Base-by-base conservation (phyloP, 2,113 vertebrate genomes). In the Chrysemys picta region DNA sequence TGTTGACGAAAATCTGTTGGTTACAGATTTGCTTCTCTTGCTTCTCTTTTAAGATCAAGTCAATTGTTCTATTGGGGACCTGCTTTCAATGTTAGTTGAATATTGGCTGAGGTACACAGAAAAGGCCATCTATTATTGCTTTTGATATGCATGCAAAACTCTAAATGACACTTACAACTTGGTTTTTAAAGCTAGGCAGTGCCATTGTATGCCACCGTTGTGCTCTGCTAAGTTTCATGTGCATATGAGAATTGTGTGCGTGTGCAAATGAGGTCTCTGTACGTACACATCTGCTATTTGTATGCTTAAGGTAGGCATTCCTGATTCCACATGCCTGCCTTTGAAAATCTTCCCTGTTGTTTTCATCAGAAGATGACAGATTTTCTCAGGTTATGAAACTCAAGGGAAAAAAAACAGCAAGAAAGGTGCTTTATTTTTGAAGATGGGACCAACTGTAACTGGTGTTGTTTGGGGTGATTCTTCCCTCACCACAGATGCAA, bases 391-490 rank as follows among this genome's bases (percentile, higher is more conserved):
- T 79, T 95, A 65, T 10, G 57, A 86, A 93, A 75, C 0, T 0
- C 45, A 21, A 29, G 24, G 50, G 79, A 65, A 95, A 57, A 42
- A 35, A 35, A 25, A 80, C 12, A n/a, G 6, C 0, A 0, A 47
- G 53, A 78, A 78, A 13, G 31, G 12, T 12, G 35, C 62, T 95
- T 92, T 92, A 47, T 95, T 10, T 78, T 49, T 87, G 82, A 80
- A 83, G 89, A 75, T 93, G 96, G 92, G 75, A 93, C 65, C 95
- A 89, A 91, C 65, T 88, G 82, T 91, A 87, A 83, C 93, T 93
- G 94, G 50, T 50, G 50, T 14, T 50, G 49, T 50, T 96, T 96
- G 93, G 93, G 85, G 75, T 27, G 45, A 78, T 78, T 78, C 75
- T 27, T 27, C 75, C 19, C 86, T 94, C 91, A 50, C 53, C 85